Base-by-base conservation (phyloP, 2,888 invertebrate species). In the Polydesmus complanatus region DNA sequence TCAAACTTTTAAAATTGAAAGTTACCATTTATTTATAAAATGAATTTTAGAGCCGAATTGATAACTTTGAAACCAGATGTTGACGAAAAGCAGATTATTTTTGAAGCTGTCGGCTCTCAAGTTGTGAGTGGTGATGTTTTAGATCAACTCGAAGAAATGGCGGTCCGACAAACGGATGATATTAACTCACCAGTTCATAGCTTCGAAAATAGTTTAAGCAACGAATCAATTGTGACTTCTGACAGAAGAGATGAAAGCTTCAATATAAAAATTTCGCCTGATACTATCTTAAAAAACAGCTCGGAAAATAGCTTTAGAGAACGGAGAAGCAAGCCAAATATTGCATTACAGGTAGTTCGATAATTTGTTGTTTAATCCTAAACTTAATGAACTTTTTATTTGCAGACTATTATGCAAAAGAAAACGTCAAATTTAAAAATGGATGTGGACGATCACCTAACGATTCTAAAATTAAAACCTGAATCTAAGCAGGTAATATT, bases 261-360 rank as follows among this genome's bases (percentile, higher is more conserved):
- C n/a, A n/a, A n/a, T n/a, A n/a, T n/a, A n/a, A n/a, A n/a, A n/a
- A n/a, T n/a, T n/a, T 37, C 21, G 47, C 21, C 26, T 60, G 2
- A 19, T 54, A 23, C 37, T 54, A 51, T 48, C 1, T 23, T 21
- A 5, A 27, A 11, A 11, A 53, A 53, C 21, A 48, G 14, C 5
- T 23, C n/a, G n/a, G 11, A 61, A 62, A 26, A 77, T 77, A 50
- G 62, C 64, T 59, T 27, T 26, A 23, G 62, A 8, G 64, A 64
- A 25, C 74, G 76, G 65, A 77, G 80, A 64, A 76, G 79, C 1
- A 78, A 86, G 63, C 86, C 87, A 69, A 89, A 88, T 73, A 85
- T 88, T 54, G 88, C 88, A 0, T 82, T 89, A 78, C 74, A 74
- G 71, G 75, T 68, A 48, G 55, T 21, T 50, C 19, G 18, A 5